Percentiles rank a stretch among this genome's conserved stretches.
These are phyloP conservation scores for Polyommatus icarus DNA, from an alignment of 2,888 invertebrate genomes.

Conservation along the genomic window DNA sequence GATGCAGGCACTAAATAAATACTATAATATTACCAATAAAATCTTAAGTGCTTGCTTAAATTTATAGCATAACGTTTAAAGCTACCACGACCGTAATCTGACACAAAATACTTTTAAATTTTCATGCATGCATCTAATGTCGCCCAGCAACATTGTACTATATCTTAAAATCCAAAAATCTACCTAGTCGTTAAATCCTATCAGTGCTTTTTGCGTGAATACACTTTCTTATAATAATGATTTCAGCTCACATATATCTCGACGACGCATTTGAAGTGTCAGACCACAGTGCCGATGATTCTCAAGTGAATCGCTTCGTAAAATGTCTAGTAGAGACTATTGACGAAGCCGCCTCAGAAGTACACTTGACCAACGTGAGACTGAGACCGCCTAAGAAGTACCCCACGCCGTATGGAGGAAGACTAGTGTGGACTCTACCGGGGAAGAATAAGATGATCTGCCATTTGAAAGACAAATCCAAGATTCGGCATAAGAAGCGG, in stretches of 20 bases:
- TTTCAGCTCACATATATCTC: conserved; percentile 88
- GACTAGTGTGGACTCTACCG: conserved; percentile 90
- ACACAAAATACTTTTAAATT: no score
- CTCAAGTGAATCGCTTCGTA: conserved; percentile 91
- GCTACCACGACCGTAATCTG: no score
- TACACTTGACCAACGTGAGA: conserved; percentile 83
- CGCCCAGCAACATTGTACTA: no score
- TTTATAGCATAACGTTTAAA: neutral
- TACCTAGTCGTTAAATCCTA: no score
- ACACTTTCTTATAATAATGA: neutral
- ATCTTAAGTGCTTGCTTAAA: no score
- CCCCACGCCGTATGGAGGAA: conserved; percentile 92
- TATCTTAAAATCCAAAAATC: no score
- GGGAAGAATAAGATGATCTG: conserved; percentile 91
- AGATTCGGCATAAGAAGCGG: conserved; percentile 93
- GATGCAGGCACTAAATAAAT: neutral
- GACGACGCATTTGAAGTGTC: conserved; percentile 89
- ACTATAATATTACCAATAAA: no score
- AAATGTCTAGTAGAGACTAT: conserved; percentile 85
- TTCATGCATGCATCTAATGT: no score
- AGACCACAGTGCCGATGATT: conserved; percentile 83
- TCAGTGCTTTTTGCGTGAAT: neutral
- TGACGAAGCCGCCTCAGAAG: conserved; percentile 87
- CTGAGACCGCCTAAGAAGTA: conserved; percentile 86
- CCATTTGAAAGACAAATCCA: conserved; percentile 93